phyloP scores from a whole-genome alignment of 2,113 vertebrate genomes.

The Hippoglossus stenolepis region DNA sequence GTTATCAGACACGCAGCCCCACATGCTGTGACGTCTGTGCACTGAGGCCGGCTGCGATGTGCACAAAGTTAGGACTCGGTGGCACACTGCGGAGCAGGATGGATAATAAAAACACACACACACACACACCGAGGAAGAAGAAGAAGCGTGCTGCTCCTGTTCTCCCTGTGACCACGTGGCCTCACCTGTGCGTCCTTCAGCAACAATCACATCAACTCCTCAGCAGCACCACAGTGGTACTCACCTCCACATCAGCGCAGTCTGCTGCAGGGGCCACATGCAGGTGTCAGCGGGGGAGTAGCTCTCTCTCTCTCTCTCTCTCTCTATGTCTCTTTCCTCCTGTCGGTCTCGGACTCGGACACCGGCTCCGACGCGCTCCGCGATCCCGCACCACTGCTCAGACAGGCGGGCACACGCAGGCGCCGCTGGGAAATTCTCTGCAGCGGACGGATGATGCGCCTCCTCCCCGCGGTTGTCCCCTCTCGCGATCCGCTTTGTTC shows the following conservation, averaged over 20 bases:
- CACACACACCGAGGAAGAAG: background rate
- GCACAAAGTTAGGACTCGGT: slow-evolving; percentile 44
- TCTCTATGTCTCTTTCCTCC: background rate
- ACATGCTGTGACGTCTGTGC: slow-evolving; percentile 4
- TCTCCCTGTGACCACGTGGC: slow-evolving; percentile 51
- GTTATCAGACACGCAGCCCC: slow-evolving; percentile 34
- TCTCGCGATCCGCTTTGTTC: background rate
- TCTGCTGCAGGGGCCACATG: background rate
- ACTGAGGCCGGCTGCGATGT: background rate
- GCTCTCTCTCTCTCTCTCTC: background rate
- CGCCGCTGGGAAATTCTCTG: slow-evolving; percentile 31
- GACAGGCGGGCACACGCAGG: slow-evolving; percentile 4
- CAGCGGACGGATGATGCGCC: slow-evolving; percentile 6
- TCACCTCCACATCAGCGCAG: slow-evolving; percentile 57
- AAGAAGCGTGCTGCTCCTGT: background rate
- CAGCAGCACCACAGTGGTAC: slow-evolving; percentile 16
- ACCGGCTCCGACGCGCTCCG: slow-evolving; percentile 36
- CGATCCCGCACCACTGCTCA: slow-evolving; percentile 8
- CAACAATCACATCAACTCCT: slow-evolving; percentile 17
- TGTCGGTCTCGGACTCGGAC: background rate
- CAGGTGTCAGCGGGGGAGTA: background rate
- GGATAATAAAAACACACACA: background rate
- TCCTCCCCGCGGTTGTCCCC: background rate
- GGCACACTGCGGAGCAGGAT: slow-evolving; percentile 2
- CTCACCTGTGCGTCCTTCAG: slow-evolving; percentile 31